Percentiles rank a stretch among this genome's conserved stretches.
phyloP scores from a whole-genome alignment of 2,113 vertebrate genomes.

The Cyanoramphus novaezelandiae region DNA sequence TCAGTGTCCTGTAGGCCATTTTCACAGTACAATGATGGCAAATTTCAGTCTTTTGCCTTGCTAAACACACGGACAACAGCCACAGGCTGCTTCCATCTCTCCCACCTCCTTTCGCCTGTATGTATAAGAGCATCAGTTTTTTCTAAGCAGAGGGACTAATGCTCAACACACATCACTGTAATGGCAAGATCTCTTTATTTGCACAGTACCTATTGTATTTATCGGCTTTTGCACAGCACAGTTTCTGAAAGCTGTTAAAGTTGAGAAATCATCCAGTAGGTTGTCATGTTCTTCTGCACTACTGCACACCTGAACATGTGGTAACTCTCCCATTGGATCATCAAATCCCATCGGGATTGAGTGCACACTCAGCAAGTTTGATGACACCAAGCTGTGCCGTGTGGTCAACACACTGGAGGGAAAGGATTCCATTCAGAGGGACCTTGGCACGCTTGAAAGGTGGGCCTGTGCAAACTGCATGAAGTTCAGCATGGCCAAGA shows the following conservation, averaged over 20 bases:
- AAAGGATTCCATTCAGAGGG: not conserved
- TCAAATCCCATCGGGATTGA: not conserved
- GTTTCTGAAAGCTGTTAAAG: not conserved
- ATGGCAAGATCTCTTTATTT: not conserved
- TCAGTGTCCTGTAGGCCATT: not conserved
- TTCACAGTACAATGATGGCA: not conserved
- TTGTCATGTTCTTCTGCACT: conserved; percentile 17
- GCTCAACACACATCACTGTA: not conserved
- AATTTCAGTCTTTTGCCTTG: not conserved
- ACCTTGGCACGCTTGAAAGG: not conserved
- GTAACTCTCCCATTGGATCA: not conserved
- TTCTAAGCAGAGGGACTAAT: not conserved
- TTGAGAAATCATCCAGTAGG: not conserved
- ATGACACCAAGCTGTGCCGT: not conserved
- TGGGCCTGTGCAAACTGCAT: not conserved
- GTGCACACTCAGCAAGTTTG: not conserved
- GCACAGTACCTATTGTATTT: not conserved
- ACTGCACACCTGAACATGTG: not conserved
- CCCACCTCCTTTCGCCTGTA: not conserved
- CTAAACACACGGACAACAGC: not conserved
- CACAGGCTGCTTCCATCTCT: not conserved
- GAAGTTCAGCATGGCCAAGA: not conserved
- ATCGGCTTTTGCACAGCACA: not conserved
- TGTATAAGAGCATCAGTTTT: not conserved
- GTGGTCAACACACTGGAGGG: not conserved